These are phyloP conservation scores for Spicauda simplicius DNA, from an alignment of 2,888 invertebrate species.

Conservation along the genomic window DNA sequence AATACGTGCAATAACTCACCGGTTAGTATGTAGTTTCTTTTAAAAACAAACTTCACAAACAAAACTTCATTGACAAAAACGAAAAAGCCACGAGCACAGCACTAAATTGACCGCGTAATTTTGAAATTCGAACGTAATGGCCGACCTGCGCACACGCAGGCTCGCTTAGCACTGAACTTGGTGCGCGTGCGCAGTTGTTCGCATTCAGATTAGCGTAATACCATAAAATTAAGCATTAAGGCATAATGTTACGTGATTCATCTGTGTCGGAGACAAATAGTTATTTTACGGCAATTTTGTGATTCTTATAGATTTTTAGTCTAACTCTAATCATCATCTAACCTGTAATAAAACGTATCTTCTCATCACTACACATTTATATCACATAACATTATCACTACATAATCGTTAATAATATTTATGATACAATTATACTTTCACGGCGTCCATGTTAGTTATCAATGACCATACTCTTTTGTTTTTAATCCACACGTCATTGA, in stretches of 20 bases:
- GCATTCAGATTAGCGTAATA: constrained; percentile 53
- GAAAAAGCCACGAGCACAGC: constrained; percentile 50
- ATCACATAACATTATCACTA: no score
- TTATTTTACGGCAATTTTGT: no score
- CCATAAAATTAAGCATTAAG: constrained; percentile 17
- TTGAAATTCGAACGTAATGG: constrained; percentile 47
- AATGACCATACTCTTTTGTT: no score
- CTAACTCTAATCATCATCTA: no score
- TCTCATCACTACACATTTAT: no score
- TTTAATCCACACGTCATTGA: no score
- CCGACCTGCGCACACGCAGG: constrained; percentile 57
- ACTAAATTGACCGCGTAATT: constrained; percentile 48
- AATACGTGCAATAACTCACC: constrained; percentile 31
- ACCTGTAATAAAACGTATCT: no score
- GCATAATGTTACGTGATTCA: constrained; percentile 1
- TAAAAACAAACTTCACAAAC: constrained; percentile 21
- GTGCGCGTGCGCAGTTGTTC: constrained; percentile 57
- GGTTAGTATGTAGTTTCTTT: constrained; percentile 20
- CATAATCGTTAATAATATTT: no score
- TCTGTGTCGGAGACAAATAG: no score
- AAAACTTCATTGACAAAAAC: constrained; percentile 39
- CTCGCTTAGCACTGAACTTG: constrained; percentile 72
- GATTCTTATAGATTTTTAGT: no score
- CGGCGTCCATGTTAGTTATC: no score
- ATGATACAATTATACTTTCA: no score